A percentile compares a stretch with the other conserved stretches of the same genome.
These are phyloP conservation scores for Melinopterus prodromus DNA, from an alignment of 2,888 invertebrate genomes.

Conservation along the genomic window DNA sequence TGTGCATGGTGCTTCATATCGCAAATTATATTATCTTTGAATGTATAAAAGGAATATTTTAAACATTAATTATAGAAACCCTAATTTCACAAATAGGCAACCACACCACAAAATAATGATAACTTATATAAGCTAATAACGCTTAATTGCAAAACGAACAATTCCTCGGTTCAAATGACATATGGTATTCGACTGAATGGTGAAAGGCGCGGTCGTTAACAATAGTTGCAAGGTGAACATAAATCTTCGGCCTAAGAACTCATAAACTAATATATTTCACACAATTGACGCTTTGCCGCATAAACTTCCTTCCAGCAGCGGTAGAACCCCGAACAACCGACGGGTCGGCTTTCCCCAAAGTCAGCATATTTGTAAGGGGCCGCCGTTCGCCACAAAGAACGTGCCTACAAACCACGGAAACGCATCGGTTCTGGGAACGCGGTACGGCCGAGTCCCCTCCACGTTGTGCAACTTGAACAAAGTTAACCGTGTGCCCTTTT, in stretches of 20 bases:
- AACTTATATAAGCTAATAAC: not conserved
- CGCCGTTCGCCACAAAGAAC: not conserved
- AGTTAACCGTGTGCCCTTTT: not conserved
- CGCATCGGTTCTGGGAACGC: not conserved
- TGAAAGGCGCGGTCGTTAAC: not conserved
- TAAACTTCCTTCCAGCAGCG: not conserved
- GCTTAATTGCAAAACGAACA: not conserved
- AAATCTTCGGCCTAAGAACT: not conserved
- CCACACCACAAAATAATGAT: not conserved
- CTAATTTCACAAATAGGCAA: too few relatives aligned
- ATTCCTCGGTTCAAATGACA: not conserved
- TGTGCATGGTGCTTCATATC: too few relatives aligned
- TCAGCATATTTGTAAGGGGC: slow-evolving; percentile 4
- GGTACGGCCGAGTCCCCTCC: not conserved
- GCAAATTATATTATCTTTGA: too few relatives aligned
- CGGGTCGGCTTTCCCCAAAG: not conserved
- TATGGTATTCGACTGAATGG: not conserved
- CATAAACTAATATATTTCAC: slow-evolving; percentile 4
- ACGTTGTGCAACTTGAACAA: not conserved
- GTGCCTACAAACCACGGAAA: not conserved
- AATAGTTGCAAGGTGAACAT: not conserved
- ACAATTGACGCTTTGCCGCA: not conserved
- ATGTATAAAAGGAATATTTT: too few relatives aligned
- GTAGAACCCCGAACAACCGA: not conserved
- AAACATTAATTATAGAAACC: too few relatives aligned